These are phyloP conservation scores for Clarias macrocephalus DNA, from an alignment of 2,113 vertebrate species.

Conservation along the genomic window DNA sequence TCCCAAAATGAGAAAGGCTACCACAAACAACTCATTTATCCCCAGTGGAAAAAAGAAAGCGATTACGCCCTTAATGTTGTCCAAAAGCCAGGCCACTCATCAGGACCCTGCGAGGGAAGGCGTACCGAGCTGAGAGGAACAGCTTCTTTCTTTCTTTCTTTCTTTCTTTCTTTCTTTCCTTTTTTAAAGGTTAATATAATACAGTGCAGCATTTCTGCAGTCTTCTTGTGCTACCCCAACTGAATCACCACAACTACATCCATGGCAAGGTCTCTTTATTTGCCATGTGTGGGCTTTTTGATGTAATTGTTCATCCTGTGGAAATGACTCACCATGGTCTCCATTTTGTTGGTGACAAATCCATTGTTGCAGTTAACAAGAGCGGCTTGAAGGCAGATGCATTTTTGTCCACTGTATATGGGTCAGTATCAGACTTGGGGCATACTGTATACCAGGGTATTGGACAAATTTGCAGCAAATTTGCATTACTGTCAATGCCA, in stretches of 20 bases:
- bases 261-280: constrained; percentile 4
- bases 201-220: constrained; percentile 45
- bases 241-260: constrained; percentile 25
- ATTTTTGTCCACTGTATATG: neutral
- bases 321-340: constrained; percentile 31
- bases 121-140: constrained; percentile 67
- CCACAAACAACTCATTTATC: constrained; percentile 66
- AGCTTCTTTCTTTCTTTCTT: constrained; percentile 61
- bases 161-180: too few relatives aligned
- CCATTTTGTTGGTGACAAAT: constrained; percentile 33
- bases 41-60: constrained; percentile 56
- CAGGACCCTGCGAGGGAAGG: constrained; percentile 72
- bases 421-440: neutral
- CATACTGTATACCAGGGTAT: neutral
- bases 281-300: constrained; percentile 34
- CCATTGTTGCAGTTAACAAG: constrained; percentile 28
- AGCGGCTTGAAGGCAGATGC: neutral
- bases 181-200: constrained; percentile 30
- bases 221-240: constrained; percentile 22
- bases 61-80: constrained; percentile 66
- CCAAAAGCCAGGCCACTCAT: constrained; percentile 65
- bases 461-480: neutral
- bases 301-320: constrained; percentile 38
- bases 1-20: constrained; percentile 50
- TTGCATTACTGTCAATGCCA: neutral